Conservation (phyloP, 2,797 vertebrate genomes). For the Sebastes cheni region DNA sequence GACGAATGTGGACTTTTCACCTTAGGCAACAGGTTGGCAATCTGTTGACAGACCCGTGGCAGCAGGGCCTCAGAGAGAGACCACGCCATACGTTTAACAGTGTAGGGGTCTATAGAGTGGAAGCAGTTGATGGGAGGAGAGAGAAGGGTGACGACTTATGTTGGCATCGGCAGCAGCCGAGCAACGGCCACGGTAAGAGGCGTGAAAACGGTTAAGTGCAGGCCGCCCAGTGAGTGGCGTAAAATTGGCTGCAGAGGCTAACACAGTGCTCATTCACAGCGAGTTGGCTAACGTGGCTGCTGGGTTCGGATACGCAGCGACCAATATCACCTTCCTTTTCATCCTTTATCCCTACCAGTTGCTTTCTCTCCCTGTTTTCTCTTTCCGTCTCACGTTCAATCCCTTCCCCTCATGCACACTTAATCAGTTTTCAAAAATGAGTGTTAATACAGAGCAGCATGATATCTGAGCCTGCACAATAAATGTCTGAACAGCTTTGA, state of each 20-base stretch:
- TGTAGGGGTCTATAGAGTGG: slow-evolving; percentile 24
- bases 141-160: slow-evolving; percentile 32
- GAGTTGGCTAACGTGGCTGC: slow-evolving; percentile 17
- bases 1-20: slow-evolving; percentile 53
- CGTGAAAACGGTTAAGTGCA: slow-evolving; percentile 37
- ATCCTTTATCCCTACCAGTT: background rate
- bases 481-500: background rate
- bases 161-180: slow-evolving; percentile 43
- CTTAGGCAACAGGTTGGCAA: slow-evolving; percentile 51
- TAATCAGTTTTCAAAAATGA: background rate
- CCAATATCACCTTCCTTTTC: background rate
- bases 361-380: background rate
- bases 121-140: slow-evolving; percentile 26
- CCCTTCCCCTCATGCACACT: background rate
- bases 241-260: slow-evolving; percentile 46
- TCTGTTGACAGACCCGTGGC: slow-evolving; percentile 55
- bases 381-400: background rate
- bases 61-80: slow-evolving; percentile 33
- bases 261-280: slow-evolving; percentile 64
- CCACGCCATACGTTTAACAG: slow-evolving; percentile 43
- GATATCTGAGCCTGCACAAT: background rate
- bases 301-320: background rate
- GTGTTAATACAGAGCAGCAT: background rate
- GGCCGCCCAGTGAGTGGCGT: slow-evolving; percentile 40
- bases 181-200: slow-evolving; percentile 13